Percentiles rank a stretch among this genome's conserved stretches.
phyloP scores from a whole-genome alignment of 2,888 invertebrate species.

The Epiblema foenella region DNA sequence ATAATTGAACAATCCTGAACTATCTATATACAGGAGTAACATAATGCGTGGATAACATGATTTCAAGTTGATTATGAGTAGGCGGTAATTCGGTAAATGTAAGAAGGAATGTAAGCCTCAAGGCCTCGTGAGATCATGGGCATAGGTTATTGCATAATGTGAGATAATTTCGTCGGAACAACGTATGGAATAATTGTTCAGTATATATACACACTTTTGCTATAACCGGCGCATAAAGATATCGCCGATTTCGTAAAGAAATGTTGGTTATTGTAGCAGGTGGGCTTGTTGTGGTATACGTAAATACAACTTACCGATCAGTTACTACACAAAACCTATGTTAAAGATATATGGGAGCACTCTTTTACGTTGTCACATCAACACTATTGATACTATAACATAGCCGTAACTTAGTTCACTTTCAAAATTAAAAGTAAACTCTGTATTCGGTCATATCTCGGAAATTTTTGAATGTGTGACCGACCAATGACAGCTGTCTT shows the following conservation, averaged over 20 bases:
- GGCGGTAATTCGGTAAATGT: slow-evolving; percentile 25
- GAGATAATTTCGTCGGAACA: slow-evolving; percentile 1
- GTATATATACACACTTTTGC: background rate
- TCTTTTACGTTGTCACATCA: background rate
- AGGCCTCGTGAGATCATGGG: slow-evolving; percentile 33
- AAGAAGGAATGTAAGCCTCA: slow-evolving; percentile 5
- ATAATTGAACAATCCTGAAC: background rate
- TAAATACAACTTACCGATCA: slow-evolving; percentile 21
- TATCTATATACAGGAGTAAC: background rate
- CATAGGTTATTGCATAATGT: slow-evolving; percentile 44
- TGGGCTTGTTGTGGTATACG: background rate
- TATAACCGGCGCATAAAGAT: background rate
- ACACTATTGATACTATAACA: background rate
- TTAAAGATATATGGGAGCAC: background rate
- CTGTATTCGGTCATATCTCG: background rate
- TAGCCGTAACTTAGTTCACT: background rate
- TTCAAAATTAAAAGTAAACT: slow-evolving; percentile 15
- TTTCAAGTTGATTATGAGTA: background rate
- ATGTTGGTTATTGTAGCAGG: slow-evolving; percentile 7
- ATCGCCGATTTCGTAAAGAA: background rate
- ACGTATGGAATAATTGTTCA: background rate
- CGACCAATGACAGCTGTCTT: slow-evolving; percentile 18
- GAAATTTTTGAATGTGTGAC: slow-evolving; percentile 8
- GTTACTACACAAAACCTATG: background rate
- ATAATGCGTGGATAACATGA: background rate